Percentiles rank a stretch among this genome's conserved stretches.
These are phyloP conservation scores for Buphagus erythrorhynchus DNA, from an alignment of 2,797 vertebrate genomes.

Conservation along the genomic window DNA sequence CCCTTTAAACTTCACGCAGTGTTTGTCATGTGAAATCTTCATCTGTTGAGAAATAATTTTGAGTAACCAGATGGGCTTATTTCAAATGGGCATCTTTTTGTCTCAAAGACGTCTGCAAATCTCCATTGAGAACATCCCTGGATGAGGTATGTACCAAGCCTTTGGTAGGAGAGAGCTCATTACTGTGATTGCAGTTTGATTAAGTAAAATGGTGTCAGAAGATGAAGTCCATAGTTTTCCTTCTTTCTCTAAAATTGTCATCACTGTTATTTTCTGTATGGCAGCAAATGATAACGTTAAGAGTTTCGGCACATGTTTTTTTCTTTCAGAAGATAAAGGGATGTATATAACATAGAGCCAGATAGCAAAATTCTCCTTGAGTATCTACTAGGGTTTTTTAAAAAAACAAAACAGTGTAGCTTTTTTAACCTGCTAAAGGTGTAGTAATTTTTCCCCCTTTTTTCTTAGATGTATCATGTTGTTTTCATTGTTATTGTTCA, in stretches of 20 bases:
- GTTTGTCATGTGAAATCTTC: slow-evolving; percentile 48
- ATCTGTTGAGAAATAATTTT: slow-evolving; percentile 33
- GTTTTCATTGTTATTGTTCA: slow-evolving; percentile 75
- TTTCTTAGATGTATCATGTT: slow-evolving; percentile 15
- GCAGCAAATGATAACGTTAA: background rate
- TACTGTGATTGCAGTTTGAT: slow-evolving; percentile 51
- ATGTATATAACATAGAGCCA: background rate
- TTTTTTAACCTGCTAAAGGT: slow-evolving; percentile 42
- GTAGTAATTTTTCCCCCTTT: background rate
- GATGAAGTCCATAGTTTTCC: slow-evolving; percentile 24
- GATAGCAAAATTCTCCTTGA: background rate
- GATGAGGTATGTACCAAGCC: slow-evolving; percentile 73
- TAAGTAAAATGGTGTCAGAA: slow-evolving; percentile 60
- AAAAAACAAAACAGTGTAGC: background rate
- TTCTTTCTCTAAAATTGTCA: slow-evolving; percentile 54
- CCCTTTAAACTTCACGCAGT: slow-evolving; percentile 43
- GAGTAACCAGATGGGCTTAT: slow-evolving; percentile 55
- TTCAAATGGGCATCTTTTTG: slow-evolving; percentile 72
- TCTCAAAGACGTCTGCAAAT: slow-evolving; percentile 71
- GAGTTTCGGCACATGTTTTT: background rate
- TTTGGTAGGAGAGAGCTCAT: slow-evolving; percentile 20
- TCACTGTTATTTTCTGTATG: slow-evolving; percentile 26
- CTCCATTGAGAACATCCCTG: slow-evolving; percentile 60
- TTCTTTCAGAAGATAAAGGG: background rate
- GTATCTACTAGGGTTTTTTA: background rate